phyloP scores from a whole-genome alignment of 2,113 vertebrate species.

The Protobothrops mucrosquamatus region DNA sequence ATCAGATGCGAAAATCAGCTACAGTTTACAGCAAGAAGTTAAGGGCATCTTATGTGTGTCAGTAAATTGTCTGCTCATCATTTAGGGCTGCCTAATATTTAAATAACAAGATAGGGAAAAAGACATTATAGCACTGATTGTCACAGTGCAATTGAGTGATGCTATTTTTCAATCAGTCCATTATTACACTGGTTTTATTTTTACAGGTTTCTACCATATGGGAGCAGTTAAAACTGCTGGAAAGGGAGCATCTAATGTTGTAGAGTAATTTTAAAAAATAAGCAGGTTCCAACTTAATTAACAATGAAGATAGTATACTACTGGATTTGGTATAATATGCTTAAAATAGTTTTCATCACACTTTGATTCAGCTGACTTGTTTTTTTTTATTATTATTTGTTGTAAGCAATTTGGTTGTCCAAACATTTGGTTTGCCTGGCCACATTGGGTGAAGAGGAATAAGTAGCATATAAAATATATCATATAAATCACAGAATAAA shows the following conservation, averaged over 20 bases:
- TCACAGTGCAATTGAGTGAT: background rate
- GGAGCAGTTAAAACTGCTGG: background rate
- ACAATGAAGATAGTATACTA: background rate
- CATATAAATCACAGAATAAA: background rate
- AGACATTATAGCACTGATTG: background rate
- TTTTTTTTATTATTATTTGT: background rate
- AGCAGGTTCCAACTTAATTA: background rate
- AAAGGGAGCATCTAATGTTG: background rate
- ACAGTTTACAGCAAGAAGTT: background rate
- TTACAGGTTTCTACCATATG: background rate
- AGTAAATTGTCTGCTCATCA: background rate
- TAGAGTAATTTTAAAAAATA: background rate
- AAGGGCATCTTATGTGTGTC: background rate
- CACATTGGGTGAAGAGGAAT: background rate
- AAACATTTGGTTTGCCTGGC: background rate
- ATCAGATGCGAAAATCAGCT: background rate
- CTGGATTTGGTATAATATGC: background rate
- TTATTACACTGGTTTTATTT: background rate
- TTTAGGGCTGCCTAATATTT: background rate
- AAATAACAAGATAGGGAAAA: background rate
- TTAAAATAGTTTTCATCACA: background rate
- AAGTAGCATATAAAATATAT: background rate
- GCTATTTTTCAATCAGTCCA: background rate
- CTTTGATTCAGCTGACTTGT: background rate
- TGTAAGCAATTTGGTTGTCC: background rate